phyloP scores from a whole-genome alignment of 2,113 vertebrate species.

The Amphiprion percula region DNA sequence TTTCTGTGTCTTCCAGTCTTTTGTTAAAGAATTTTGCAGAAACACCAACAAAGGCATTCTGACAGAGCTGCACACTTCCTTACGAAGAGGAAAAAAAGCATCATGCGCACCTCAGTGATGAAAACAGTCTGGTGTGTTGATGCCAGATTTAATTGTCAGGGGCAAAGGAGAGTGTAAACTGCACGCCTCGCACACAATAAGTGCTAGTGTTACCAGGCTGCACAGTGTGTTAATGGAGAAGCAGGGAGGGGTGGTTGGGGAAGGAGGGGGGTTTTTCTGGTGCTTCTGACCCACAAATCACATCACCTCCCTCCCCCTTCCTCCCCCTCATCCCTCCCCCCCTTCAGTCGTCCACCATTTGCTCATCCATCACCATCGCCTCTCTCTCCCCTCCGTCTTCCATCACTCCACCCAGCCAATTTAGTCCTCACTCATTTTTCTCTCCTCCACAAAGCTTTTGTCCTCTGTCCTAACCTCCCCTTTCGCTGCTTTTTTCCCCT shows the following conservation, averaged over 20 bases:
- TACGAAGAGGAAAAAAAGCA: not conserved
- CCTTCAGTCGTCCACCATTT: conserved; percentile 75
- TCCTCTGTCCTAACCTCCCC: conserved; percentile 45
- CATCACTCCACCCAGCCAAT: conserved; percentile 79
- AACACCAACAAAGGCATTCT: conserved; percentile 9
- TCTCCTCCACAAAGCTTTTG: conserved; percentile 73
- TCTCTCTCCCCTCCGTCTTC: conserved; percentile 74
- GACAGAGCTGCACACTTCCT: not conserved
- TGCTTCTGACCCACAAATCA: conserved; percentile 64
- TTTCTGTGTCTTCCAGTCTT: too few relatives aligned
- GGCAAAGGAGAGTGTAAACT: conserved; percentile 79
- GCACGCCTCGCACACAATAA: conserved; percentile 75
- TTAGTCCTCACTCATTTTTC: conserved; percentile 78
- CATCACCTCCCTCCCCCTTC: conserved; percentile 49
- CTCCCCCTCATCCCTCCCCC: conserved; percentile 16
- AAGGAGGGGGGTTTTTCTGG: conserved; percentile 4
- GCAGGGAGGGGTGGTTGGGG: not conserved
- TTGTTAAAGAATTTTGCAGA: too few relatives aligned
- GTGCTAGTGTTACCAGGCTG: conserved; percentile 72
- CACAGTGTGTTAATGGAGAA: conserved; percentile 75
- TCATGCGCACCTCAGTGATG: conserved; percentile 16
- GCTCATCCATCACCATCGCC: conserved; percentile 83
- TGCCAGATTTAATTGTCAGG: conserved; percentile 76
- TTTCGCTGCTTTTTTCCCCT: conserved; percentile 36
- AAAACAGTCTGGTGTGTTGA: conserved; percentile 60